Evolutionary conservation across 2,797 vertebrate genomes (phyloP), one percentile per base, ranked within the genome.

Genomic region (Aeoliscus strigatus): DNA sequence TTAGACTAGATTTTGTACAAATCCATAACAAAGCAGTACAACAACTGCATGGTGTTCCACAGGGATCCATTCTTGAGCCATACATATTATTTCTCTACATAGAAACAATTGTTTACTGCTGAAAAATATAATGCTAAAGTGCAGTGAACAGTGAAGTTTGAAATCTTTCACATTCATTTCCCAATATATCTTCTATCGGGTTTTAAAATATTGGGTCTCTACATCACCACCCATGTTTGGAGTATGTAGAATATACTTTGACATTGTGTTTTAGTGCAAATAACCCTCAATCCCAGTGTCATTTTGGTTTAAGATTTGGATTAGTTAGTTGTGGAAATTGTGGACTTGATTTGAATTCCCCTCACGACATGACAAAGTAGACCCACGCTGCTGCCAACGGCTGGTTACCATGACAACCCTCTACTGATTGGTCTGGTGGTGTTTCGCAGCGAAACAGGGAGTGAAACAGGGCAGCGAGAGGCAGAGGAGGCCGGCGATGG

Each of bases 341-440:
- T 14, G 29, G 18, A 45, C 11, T 6, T 51, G 16, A 75, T 79
- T 71, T 66, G 29, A 69, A 79, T 73, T 76, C 65, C 41, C 62
- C 21, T 74, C 68, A 76, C 53, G 12, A 58, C 39, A 40, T 2
- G 0, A 70, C 31, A 65, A 54, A 72, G 51, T 54, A 67, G 51
- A 67, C 15, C 69, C 33, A 45, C 29, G 28, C 37, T 63, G 56
- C 46, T 73, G 41, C 64, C 35, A 15, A 40, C 26, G 42, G 58
- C 32, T 57, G 55, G 74, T 79, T 66, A 29, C 73, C 70, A 61
- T 58, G 54, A 69, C 53, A 78, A 79, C 80, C 36, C n/a, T 49
- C 24, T 51, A 62, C 64, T 46, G 70, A 77, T 75, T 75, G 72
- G 65, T 75, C 66, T 70, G 66, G 60, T 73, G 69, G 50, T 51